Evolutionary conservation across 2,797 vertebrate genomes (phyloP).

Genomic region (Poecilia gillii): DNA sequence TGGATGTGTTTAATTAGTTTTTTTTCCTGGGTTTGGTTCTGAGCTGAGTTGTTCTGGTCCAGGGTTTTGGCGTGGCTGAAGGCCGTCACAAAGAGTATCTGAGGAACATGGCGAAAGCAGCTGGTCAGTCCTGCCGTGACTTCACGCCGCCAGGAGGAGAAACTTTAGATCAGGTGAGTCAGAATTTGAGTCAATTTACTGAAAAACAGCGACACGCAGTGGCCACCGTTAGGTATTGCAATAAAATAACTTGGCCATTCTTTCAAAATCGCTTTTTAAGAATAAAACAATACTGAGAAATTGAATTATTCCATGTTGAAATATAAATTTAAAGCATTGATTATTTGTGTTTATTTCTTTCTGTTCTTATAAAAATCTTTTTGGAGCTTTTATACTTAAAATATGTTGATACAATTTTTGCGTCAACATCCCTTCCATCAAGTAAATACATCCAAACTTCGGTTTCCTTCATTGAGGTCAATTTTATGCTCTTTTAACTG

Average conservation of each 20-base stretch:
- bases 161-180: conserved; percentile 88
- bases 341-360: background rate
- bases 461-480: background rate
- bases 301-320: background rate
- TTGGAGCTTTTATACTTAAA: background rate
- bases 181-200: conserved; percentile 16
- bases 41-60: conserved; percentile 5
- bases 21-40: background rate
- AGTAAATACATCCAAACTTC: background rate
- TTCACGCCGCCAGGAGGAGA: conserved; percentile 94
- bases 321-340: background rate
- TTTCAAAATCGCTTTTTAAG: background rate
- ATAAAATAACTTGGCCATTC: background rate
- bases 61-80: conserved; percentile 93
- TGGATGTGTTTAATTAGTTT: background rate
- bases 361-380: background rate
- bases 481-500: background rate
- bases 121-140: conserved; percentile 85
- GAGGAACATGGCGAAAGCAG: conserved; percentile 91
- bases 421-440: background rate
- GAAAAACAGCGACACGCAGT: conserved; percentile 40
- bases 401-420: background rate
- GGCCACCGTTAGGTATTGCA: conserved; percentile 21
- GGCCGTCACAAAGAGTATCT: conserved; percentile 86
- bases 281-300: background rate